Evolutionary conservation across 2,888 invertebrate species (phyloP).

Genomic region (Lordiphosa andalusiaca): DNA sequence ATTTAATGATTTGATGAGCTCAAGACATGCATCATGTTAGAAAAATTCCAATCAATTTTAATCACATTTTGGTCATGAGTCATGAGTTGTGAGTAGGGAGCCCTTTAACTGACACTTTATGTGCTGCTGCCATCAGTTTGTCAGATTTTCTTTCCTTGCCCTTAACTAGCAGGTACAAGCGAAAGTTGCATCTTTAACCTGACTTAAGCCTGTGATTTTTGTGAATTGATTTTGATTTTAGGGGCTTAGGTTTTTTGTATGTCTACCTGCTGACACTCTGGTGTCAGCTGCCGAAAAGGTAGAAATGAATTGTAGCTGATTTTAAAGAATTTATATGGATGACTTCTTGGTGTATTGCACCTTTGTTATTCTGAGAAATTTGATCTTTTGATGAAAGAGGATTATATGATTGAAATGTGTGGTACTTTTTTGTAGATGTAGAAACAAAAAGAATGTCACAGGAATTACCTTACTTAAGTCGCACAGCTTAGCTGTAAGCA

Average conservation of each 20-base stretch:
- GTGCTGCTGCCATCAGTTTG: constrained; percentile 22
- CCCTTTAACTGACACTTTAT: constrained; percentile 6
- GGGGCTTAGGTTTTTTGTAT: constrained; percentile 14
- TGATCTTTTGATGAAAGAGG: constrained; percentile 19
- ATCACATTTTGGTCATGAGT: constrained; percentile 6
- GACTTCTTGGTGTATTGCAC: constrained; percentile 26
- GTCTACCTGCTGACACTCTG: constrained; percentile 36
- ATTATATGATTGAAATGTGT: constrained; percentile 22
- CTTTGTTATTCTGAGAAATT: constrained; percentile 34
- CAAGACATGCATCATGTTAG: constrained; percentile 25
- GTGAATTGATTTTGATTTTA: constrained; percentile 51
- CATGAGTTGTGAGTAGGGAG: constrained; percentile 2
- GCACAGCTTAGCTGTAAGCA: too few relatives aligned
- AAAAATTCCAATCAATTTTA: constrained; percentile 11
- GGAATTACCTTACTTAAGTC: too few relatives aligned
- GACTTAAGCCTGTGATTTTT: constrained; percentile 35
- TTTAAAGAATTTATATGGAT: constrained; percentile 20
- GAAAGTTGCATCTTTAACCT: constrained; percentile 9
- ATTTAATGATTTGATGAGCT: constrained; percentile 41
- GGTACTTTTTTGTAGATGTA: too few relatives aligned
- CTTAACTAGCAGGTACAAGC: constrained; percentile 43
- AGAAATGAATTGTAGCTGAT: constrained; percentile 9
- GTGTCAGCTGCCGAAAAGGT: constrained; percentile 38
- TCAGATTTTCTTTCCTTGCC: constrained; percentile 39
- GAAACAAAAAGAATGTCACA: too few relatives aligned